These are phyloP conservation scores for Julus scandinavius DNA, from an alignment of 2,888 invertebrate species.

Conservation along the genomic window DNA sequence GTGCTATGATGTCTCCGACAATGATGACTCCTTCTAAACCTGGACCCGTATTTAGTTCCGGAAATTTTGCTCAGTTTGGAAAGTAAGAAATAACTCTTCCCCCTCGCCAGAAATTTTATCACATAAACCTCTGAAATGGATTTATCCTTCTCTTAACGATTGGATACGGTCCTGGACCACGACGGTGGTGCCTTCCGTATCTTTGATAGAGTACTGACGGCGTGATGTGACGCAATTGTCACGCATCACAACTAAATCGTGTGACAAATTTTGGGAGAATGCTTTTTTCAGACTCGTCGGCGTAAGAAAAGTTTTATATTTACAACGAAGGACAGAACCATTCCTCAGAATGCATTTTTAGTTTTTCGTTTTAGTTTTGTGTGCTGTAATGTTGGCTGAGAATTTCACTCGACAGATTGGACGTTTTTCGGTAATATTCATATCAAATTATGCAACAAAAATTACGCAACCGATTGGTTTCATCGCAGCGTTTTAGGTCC, in stretches of 20 bases:
- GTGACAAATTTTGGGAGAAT: not conserved
- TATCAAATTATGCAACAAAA: no score
- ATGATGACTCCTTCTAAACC: constrained; percentile 33
- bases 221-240: not conserved
- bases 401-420: not conserved
- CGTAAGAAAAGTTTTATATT: not conserved
- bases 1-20: constrained; percentile 49
- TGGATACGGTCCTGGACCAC: not conserved
- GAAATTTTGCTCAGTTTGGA: constrained; percentile 54
- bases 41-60: constrained; percentile 42
- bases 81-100: constrained; percentile 37
- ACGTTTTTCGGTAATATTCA: no score
- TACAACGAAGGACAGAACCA: not conserved
- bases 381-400: not conserved
- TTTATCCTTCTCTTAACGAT: not conserved
- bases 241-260: not conserved
- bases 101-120: not conserved
- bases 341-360: constrained; percentile 6
- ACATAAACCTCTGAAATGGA: not conserved
- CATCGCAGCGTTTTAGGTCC: not conserved
- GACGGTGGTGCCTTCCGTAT: not conserved
- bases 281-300: not conserved
- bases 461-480: no score
- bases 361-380: not conserved
- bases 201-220: not conserved